Percentiles rank a stretch among this genome's conserved stretches.
Conservation (phyloP, 2,113 vertebrate species). For the Mesitornis unicolor region DNA sequence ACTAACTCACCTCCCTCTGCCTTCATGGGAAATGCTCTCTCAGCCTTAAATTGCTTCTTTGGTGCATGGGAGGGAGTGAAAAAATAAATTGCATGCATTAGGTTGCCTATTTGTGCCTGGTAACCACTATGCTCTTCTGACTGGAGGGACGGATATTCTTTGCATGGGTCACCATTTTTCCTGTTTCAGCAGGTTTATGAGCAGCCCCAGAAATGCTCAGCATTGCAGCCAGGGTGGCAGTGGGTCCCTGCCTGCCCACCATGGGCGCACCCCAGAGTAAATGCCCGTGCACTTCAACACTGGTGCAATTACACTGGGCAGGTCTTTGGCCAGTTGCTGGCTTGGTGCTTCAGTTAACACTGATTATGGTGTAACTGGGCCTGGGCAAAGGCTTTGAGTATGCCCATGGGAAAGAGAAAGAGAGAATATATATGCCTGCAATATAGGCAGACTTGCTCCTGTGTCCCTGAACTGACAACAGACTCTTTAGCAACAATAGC, state of each 20-base stretch:
- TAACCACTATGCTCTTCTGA: neutral
- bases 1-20: neutral
- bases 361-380: neutral
- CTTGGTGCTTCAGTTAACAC: neutral
- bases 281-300: rapidly evolving
- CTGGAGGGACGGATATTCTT: neutral
- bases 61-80: neutral
- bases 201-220: neutral
- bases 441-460: neutral
- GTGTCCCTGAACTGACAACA: neutral
- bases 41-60: neutral
- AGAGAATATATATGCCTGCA: no score
- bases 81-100: neutral
- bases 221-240: neutral
- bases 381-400: neutral
- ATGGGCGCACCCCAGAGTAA: rapidly evolving
- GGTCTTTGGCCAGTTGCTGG: rapidly evolving
- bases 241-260: neutral
- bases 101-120: neutral
- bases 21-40: neutral
- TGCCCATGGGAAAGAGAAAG: neutral
- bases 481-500: conserved; percentile 6
- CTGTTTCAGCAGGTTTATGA: neutral
- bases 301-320: neutral
- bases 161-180: neutral